Conservation (phyloP, 2,113 vertebrate species). For the Abramis brama region DNA sequence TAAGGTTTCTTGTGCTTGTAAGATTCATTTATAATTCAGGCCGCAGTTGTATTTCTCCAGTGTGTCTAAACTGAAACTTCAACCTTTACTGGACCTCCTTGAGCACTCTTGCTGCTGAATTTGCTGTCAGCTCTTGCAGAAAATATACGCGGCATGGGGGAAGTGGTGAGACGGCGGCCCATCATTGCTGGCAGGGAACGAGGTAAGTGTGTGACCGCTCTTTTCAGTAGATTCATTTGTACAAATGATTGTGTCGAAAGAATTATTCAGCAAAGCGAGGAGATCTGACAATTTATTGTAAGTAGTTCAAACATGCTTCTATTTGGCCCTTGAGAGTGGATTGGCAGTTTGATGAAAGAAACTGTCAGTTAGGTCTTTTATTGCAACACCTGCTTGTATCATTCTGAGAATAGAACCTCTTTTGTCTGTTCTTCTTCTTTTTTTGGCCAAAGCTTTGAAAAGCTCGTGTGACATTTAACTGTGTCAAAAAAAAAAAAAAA, state of each 20-base stretch:
- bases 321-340: constrained; percentile 8
- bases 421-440: background rate
- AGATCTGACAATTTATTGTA: constrained; percentile 35
- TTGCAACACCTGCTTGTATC: constrained; percentile 46
- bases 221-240: constrained; percentile 4
- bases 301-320: constrained; percentile 32
- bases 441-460: constrained; percentile 21
- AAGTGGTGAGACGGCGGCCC: constrained; percentile 70
- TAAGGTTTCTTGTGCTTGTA: constrained; percentile 69
- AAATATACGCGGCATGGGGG: constrained; percentile 64
- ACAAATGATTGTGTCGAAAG: constrained; percentile 33
- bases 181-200: constrained; percentile 75
- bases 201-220: constrained; percentile 68
- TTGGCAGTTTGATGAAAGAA: constrained; percentile 38
- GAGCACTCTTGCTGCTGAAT: background rate
- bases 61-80: constrained; percentile 37
- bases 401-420: constrained; percentile 19
- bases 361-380: constrained; percentile 37
- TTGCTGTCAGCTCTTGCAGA: constrained; percentile 6
- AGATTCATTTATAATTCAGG: constrained; percentile 74
- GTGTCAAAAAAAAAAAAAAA: background rate
- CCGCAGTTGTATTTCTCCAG: constrained; percentile 41
- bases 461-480: constrained; percentile 41
- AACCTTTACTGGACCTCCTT: constrained; percentile 44
- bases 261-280: constrained; percentile 12